Evolutionary conservation across 2,113 vertebrate genomes (phyloP), one percentile per base, ranked within the genome.

Genomic region (Hylia prasina): DNA sequence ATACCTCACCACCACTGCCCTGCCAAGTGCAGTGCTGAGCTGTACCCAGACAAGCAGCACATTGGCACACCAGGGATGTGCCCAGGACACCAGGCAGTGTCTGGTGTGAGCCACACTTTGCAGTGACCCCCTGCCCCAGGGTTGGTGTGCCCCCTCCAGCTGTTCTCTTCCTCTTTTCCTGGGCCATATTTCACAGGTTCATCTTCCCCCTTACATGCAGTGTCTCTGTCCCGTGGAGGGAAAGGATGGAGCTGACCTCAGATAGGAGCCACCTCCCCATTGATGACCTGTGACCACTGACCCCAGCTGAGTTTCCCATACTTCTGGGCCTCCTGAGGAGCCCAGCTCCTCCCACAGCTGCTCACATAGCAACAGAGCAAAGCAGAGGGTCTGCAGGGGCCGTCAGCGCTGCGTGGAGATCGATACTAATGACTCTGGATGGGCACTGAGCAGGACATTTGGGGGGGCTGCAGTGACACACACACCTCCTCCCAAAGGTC

Each of bases 401-500:
- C 1, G 1, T 79, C 77, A 40, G 53, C 5, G 9, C 57, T 60
- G 57, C 24, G 21, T 45, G 58, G 33, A 35, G 54, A 77, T 28
- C 31, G 75, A 82, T 69, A 40, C 75, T 93, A 66, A 83, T 48
- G 73, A 5, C 28, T 42, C 39, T 28, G 69, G 56, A 37, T 76
- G 82, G 63, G 63, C 10, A 1, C 54, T 51, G 78, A 76, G 50
- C 85, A 73, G 81, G 63, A 50, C 42, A 47, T 82, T 11, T 79
- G 53, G 81, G 28, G 77, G 83, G 82, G 50, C 35, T 80, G 42
- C 91, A 80, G 17, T 50, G 88, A 64, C 66, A 72, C 82, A 54
- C 83, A 44, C 73, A 79, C 12, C 80, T 87, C 86, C 84, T 56
- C 44, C 6, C 5, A 93, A 61, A 88, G 91, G 93, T 80, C 94